Percentiles rank a stretch among this genome's conserved stretches.
Evolutionary conservation across 2,888 invertebrate genomes (phyloP).

Genomic region (Mimumesa dahlbomi): DNA sequence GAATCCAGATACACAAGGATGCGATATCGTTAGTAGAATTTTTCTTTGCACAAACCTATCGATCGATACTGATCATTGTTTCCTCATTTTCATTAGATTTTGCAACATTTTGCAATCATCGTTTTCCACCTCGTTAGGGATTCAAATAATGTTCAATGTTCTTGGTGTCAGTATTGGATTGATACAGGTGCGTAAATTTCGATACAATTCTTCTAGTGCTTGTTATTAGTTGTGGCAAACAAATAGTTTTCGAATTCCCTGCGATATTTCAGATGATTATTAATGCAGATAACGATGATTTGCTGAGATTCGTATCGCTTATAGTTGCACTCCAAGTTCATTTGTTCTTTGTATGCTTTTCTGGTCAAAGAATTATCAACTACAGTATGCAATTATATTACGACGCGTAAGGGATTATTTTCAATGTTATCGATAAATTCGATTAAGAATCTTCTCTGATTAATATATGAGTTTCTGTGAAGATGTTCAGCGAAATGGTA

Average conservation of each 20-base stretch:
- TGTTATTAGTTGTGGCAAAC: neutral
- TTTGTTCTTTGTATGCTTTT: slow-evolving; percentile 8
- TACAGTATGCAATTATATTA: neutral
- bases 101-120: slow-evolving; percentile 7
- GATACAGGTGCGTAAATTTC: neutral
- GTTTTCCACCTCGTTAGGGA: neutral
- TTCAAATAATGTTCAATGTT: slow-evolving; percentile 4
- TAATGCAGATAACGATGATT: neutral
- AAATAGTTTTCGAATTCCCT: neutral
- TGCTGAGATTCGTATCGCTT: neutral
- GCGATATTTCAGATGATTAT: slow-evolving; percentile 3
- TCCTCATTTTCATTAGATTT: neutral
- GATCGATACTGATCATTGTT: neutral
- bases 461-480: too few species aligned
- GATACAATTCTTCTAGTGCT: neutral
- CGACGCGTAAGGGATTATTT: slow-evolving; percentile 9
- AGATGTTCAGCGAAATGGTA: too few species aligned
- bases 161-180: neutral
- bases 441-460: too few species aligned
- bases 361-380: slow-evolving; percentile 17
- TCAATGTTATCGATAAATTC: too few species aligned
- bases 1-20: neutral
- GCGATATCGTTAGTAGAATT: slow-evolving; percentile 1
- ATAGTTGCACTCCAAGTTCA: neutral
- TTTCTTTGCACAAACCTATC: neutral